phyloP scores from a whole-genome alignment of 1,140 invertebrate species.

The Trachymyrmex septentrionalis region DNA sequence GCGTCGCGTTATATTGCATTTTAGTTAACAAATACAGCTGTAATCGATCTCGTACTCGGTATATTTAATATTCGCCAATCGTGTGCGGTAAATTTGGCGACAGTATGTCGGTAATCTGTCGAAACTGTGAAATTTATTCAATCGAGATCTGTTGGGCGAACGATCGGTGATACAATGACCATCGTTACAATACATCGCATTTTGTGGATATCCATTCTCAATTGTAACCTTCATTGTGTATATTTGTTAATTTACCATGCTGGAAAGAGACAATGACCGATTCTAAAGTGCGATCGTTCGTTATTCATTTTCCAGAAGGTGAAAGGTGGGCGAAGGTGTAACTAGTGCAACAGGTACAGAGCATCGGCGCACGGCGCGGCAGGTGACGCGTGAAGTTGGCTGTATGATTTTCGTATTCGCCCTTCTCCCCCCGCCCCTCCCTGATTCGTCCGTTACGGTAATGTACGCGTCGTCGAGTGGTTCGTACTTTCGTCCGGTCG shows the following conservation, averaged over 20 bases:
- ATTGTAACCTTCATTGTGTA: background rate
- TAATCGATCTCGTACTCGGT: background rate
- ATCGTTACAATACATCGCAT: background rate
- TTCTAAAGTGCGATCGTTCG: background rate
- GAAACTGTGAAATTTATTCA: background rate
- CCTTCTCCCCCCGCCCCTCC: too few relatives aligned
- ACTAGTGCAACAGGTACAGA: constrained; percentile 6
- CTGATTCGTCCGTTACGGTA: background rate
- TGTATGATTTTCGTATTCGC: background rate
- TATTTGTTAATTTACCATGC: background rate
- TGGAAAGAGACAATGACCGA: background rate
- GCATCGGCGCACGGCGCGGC: background rate
- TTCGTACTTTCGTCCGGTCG: background rate
- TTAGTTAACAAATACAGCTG: background rate
- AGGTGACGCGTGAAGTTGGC: background rate
- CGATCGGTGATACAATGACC: background rate
- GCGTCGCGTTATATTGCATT: background rate
- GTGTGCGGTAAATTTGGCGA: background rate
- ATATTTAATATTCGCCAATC: constrained; percentile 6
- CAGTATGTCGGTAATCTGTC: background rate
- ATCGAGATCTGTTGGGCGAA: background rate
- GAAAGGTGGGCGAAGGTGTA: background rate
- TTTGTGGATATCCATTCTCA: background rate
- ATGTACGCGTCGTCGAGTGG: background rate
- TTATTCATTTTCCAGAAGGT: background rate